These are phyloP conservation scores for Cryptoprocta ferox DNA, from an alignment of 2,797 vertebrate genomes.

Conservation along the genomic window DNA sequence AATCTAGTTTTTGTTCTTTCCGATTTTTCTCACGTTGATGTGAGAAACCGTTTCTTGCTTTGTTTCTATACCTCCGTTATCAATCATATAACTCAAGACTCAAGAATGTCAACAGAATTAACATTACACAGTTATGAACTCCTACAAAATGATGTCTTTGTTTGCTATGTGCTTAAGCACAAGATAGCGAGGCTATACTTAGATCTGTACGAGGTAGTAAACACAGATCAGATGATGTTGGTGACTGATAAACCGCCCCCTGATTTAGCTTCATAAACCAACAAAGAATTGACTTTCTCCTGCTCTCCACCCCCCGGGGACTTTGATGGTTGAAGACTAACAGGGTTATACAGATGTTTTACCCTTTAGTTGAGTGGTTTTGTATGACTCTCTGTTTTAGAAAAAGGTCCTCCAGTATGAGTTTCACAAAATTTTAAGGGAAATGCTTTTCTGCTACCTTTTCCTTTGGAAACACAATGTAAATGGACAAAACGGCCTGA, in stretches of 20 bases:
- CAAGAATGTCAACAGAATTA: conserved; percentile 29
- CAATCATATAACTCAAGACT: not conserved
- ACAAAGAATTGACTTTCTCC: not conserved
- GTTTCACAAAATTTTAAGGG: conserved; percentile 23
- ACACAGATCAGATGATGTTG: not conserved
- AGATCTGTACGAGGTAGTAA: not conserved
- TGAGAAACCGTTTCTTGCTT: conserved; percentile 23
- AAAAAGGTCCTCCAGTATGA: not conserved
- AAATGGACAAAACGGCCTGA: not conserved
- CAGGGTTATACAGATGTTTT: not conserved
- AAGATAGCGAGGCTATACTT: not conserved
- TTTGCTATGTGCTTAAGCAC: not conserved
- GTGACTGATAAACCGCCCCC: not conserved
- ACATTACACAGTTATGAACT: not conserved
- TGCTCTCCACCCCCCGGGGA: not conserved
- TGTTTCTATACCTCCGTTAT: conserved; percentile 31
- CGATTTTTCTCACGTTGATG: conserved; percentile 25
- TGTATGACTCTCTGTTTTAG: not conserved
- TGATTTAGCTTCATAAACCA: conserved; percentile 16
- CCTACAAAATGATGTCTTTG: conserved; percentile 10
- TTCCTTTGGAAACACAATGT: conserved; percentile 43
- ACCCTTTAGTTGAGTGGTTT: conserved; percentile 3
- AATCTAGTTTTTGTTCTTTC: not conserved
- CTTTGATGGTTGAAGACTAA: not conserved
- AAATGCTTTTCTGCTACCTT: conserved; percentile 14